Evolutionary conservation across 2,797 vertebrate species (phyloP), one percentile per base, ranked within the genome.

Genomic region (Avahi laniger): DNA sequence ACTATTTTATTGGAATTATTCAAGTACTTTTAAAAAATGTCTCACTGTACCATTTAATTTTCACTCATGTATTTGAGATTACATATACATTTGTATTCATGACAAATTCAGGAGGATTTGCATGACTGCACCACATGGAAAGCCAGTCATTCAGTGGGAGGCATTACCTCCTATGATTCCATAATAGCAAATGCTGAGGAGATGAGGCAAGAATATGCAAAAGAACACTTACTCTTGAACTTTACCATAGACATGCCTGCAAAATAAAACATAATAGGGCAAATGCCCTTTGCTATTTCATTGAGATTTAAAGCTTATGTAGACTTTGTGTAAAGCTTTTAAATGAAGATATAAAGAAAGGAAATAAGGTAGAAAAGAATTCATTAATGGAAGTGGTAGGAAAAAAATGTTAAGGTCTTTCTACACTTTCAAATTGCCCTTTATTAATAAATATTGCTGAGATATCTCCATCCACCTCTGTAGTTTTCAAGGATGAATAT

Each of bases 121-220:
- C 95, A 96, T 57, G 88, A 97, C 90, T 98, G 73, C 81, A 89
- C 61, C 96, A 95, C 57, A 97, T 70, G 72, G 67, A 79, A 63
- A 95, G 54, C n/a, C 52, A 90, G 48, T 63, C 69, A 86, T 97
- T 96, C 86, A 80, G 70, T 75, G 95, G 72, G 73, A 98, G 61
- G 79, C 22, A 91, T 61, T 95, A 91, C 4, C 14, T 93, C 43
- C 48, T 89, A 14, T 91, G 86, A 46, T 96, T 97, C 89, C 76
- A 94, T 96, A 95, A 97, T 93, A 97, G 94, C 85, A 89, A 97
- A 97, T 87, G 93, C 84, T 93, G 92, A 98, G 92, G 78, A 96
- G 67, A 97, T 97, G 95, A 97, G 95, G 69, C 89, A 96, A 95
- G 92, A 97, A 96, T 91, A 91, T 0, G 24, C 13, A 96, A 87